Conservation (phyloP, 2,797 vertebrate species). For the Apogon talboti region DNA sequence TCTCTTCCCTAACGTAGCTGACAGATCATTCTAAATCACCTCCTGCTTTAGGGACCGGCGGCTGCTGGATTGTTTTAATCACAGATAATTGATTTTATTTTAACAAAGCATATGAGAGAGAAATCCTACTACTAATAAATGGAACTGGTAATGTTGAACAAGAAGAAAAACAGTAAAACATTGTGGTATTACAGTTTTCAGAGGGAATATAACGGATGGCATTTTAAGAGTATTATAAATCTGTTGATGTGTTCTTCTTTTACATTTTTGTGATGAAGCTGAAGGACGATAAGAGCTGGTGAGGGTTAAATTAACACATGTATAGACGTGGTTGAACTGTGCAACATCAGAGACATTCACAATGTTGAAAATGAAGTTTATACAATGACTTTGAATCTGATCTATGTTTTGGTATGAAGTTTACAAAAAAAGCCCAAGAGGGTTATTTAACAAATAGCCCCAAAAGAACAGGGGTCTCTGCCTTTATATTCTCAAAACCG, state of each 20-base stretch:
- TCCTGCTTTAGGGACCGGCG: constrained; percentile 62
- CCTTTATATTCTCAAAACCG: constrained; percentile 42
- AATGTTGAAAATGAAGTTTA: constrained; percentile 2
- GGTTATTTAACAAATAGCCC: constrained; percentile 37
- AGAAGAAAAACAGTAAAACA: constrained; percentile 32
- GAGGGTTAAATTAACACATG: constrained; percentile 7
- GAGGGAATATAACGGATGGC: constrained; percentile 8
- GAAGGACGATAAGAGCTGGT: constrained; percentile 14
- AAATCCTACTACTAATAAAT: constrained; percentile 50
- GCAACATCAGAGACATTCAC: constrained; percentile 10
- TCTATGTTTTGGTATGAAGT: constrained; percentile 9
- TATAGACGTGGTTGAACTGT: neutral
- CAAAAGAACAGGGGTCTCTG: constrained; percentile 16
- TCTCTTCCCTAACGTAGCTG: constrained; percentile 55
- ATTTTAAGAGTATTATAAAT: constrained; percentile 22
- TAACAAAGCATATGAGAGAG: constrained; percentile 55
- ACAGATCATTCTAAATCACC: constrained; percentile 74
- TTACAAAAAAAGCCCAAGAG: constrained; percentile 8
- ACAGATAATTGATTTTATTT: constrained; percentile 78
- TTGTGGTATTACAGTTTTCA: constrained; percentile 20
- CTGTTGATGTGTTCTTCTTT: constrained; percentile 20
- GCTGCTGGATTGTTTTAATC: constrained; percentile 75
- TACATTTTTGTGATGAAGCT: constrained; percentile 13
- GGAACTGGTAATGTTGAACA: constrained; percentile 42
- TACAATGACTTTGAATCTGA: neutral